Evolutionary conservation across 2,888 invertebrate species (phyloP).

Genomic region (Phytoseiulus persimilis): DNA sequence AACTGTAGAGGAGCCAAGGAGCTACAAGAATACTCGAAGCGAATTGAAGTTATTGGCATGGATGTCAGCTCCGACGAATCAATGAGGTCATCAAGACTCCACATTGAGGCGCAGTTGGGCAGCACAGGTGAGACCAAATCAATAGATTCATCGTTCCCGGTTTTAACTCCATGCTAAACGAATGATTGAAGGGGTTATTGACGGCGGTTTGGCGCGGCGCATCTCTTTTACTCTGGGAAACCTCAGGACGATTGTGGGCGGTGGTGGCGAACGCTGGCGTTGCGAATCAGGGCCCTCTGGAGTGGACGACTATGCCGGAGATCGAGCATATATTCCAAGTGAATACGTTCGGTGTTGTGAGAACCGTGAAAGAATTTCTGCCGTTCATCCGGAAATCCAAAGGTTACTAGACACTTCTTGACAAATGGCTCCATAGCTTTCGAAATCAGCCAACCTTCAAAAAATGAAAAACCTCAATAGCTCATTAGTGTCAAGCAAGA

Average conservation of each 20-base stretch:
- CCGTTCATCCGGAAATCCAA: background rate
- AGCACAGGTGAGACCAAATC: background rate
- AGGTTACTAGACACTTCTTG: background rate
- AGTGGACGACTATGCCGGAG: background rate
- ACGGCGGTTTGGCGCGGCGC: background rate
- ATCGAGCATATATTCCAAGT: constrained; percentile 13
- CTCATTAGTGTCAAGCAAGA: background rate
- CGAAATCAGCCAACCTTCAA: background rate
- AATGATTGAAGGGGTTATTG: background rate
- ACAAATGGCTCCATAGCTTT: background rate
- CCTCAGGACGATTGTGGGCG: background rate
- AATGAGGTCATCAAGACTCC: background rate
- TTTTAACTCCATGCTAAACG: too few species aligned
- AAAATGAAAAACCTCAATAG: background rate
- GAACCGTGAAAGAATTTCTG: constrained; percentile 20
- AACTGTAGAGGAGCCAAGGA: background rate
- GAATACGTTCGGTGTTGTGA: constrained; percentile 14
- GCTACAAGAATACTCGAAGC: background rate
- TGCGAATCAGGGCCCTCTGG: background rate
- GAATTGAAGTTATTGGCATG: background rate
- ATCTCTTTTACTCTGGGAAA: background rate
- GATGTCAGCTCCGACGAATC: background rate
- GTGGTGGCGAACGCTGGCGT: constrained; percentile 11
- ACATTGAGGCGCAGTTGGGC: background rate
- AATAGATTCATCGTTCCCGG: background rate